phyloP scores from a whole-genome alignment of 2,888 invertebrate genomes.

The Rhamphomyia laevipes region DNA sequence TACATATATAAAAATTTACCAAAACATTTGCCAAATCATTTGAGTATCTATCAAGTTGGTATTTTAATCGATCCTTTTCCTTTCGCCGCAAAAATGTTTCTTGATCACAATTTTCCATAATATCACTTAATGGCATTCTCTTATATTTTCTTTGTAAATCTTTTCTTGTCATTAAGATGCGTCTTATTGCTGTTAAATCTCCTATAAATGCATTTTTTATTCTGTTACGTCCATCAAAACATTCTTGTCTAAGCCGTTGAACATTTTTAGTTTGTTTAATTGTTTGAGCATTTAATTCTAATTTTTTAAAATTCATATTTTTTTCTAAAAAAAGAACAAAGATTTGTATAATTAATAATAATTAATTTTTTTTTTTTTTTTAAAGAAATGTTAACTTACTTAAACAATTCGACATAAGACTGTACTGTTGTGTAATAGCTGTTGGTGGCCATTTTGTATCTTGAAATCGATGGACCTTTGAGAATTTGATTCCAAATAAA shows the following conservation, averaged over 20 bases:
- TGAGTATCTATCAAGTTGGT: not conserved
- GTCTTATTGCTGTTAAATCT: not conserved
- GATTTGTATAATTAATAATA: too few relatives aligned
- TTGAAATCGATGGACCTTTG: conserved; percentile 12
- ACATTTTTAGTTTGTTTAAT: not conserved
- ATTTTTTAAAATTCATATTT: not conserved
- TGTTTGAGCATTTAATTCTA: not conserved
- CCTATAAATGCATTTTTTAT: not conserved
- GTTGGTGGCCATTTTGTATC: conserved; percentile 13
- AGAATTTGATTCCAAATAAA: conserved; percentile 12
- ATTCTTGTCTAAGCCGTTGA: not conserved
- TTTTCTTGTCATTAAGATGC: conserved; percentile 5
- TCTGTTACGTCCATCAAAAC: not conserved
- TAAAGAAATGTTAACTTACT: too few relatives aligned
- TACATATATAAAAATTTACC: too few relatives aligned
- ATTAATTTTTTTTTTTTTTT: too few relatives aligned
- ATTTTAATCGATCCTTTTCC: conserved; percentile 10
- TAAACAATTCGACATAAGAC: conserved; percentile 6
- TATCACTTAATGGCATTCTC: conserved; percentile 7
- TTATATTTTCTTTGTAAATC: conserved; percentile 12
- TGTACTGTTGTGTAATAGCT: conserved; percentile 12
- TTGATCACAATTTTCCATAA: conserved; percentile 13
- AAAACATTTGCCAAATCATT: too few relatives aligned
- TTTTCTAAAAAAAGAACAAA: not conserved
- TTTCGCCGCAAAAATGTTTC: conserved; percentile 13